These are phyloP conservation scores for Oncopodura yosiiana DNA, from an alignment of 1,140 invertebrate genomes.

Conservation along the genomic window DNA sequence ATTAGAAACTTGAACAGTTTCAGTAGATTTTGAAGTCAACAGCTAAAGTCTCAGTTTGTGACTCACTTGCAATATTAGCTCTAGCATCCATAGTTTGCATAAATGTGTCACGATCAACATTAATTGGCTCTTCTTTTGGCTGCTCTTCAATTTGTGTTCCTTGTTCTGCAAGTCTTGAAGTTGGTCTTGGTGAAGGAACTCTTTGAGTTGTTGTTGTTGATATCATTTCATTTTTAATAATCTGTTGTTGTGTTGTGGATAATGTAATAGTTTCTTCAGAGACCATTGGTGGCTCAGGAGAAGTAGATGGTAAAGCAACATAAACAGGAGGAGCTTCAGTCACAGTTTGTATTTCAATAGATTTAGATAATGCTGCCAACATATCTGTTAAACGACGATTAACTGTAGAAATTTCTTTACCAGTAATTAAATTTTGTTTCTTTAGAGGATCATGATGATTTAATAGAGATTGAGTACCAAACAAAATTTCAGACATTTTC, in stretches of 20 bases:
- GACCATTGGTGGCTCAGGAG: constrained; percentile 38
- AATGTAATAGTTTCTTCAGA: too few relatives aligned
- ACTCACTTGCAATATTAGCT: constrained; percentile 1
- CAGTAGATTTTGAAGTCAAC: not conserved
- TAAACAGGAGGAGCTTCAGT: constrained; percentile 43
- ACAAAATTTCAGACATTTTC: constrained; percentile 53
- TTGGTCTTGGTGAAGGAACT: constrained; percentile 6
- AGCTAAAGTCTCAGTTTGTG: constrained; percentile 17
- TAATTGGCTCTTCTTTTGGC: not conserved
- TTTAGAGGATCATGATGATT: constrained; percentile 17
- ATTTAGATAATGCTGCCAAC: constrained; percentile 41
- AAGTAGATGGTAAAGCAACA: constrained; percentile 44
- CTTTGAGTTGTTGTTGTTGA: not conserved
- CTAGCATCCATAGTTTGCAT: constrained; percentile 25
- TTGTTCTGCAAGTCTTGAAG: constrained; percentile 22
- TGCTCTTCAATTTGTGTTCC: constrained; percentile 25
- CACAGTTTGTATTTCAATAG: constrained; percentile 41
- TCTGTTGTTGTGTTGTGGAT: not conserved
- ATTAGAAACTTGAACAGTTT: not conserved
- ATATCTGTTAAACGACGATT: constrained; percentile 6
- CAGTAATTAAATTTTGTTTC: constrained; percentile 3
- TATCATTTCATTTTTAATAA: not conserved
- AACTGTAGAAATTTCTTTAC: constrained; percentile 4
- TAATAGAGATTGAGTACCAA: constrained; percentile 43
- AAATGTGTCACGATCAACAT: constrained; percentile 18